Evolutionary conservation across 2,797 vertebrate species (phyloP).

Genomic region (Scleropages formosus): DNA sequence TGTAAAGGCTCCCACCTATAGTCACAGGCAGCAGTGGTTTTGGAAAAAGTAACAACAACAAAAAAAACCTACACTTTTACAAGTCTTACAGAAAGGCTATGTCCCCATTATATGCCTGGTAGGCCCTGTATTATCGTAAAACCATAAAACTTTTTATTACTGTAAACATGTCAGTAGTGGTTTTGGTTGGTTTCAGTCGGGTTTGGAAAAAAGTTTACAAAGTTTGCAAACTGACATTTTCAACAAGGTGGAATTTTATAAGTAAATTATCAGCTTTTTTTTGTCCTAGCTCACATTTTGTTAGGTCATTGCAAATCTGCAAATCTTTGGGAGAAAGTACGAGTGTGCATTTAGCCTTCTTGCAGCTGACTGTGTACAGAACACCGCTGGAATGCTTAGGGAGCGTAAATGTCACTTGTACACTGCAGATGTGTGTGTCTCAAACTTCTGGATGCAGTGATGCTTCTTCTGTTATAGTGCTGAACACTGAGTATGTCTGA

Average conservation of each 20-base stretch:
- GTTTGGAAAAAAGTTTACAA: constrained; percentile 48
- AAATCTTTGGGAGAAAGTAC: constrained; percentile 71
- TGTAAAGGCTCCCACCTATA: constrained; percentile 19
- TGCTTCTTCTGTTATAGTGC: too few species aligned
- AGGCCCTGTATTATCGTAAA: constrained; percentile 48
- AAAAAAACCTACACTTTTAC: constrained; percentile 47
- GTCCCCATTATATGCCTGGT: constrained; percentile 55
- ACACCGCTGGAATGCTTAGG: constrained; percentile 55
- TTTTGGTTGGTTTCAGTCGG: constrained; percentile 41
- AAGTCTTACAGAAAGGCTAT: constrained; percentile 60
- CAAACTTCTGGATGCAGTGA: neutral
- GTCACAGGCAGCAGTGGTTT: constrained; percentile 43
- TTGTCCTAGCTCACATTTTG: constrained; percentile 43
- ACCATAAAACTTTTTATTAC: constrained; percentile 54
- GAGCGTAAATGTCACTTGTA: constrained; percentile 51
- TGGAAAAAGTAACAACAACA: too few species aligned
- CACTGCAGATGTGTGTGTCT: constrained; percentile 28
- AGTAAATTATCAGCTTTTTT: constrained; percentile 43
- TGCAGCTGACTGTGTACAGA: constrained; percentile 59
- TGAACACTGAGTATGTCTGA: too few species aligned
- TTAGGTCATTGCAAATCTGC: constrained; percentile 66
- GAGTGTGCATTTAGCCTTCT: constrained; percentile 64
- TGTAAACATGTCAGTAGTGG: constrained; percentile 50
- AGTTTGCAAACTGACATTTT: constrained; percentile 33
- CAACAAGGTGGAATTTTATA: constrained; percentile 40